Evolutionary conservation across 2,888 invertebrate genomes (phyloP).

Genomic region (Campopleginae sp.): DNA sequence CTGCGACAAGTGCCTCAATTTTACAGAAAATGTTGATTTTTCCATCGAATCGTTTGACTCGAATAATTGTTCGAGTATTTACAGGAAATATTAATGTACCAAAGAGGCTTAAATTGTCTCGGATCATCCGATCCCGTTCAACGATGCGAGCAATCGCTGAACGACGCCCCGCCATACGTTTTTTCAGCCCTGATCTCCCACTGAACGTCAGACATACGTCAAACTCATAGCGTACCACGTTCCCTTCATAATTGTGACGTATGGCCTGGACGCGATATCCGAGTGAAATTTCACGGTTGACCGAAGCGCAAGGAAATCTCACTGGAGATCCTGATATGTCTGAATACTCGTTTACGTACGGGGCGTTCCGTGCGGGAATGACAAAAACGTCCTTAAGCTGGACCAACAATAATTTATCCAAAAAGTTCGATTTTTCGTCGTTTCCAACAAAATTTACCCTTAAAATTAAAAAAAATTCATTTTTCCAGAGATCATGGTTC

Average conservation of each 20-base stretch:
- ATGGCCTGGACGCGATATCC: slow-evolving; percentile 70
- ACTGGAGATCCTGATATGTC: slow-evolving; percentile 24
- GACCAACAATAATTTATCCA: not conserved
- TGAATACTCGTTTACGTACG: slow-evolving; percentile 37
- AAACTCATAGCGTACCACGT: slow-evolving; percentile 61
- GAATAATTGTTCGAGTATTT: not conserved
- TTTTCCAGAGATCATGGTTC: too few species aligned
- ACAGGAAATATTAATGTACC: not conserved
- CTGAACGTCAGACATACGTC: slow-evolving; percentile 74
- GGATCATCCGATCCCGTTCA: slow-evolving; percentile 25
- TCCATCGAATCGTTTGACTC: not conserved
- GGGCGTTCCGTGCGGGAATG: not conserved
- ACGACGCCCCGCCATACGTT: slow-evolving; percentile 71
- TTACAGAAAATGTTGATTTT: not conserved
- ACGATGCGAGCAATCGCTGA: slow-evolving; percentile 75
- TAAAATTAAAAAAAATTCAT: not conserved
- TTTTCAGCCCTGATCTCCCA: slow-evolving; percentile 54
- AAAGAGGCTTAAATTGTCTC: slow-evolving; percentile 13
- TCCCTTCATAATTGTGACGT: slow-evolving; percentile 77
- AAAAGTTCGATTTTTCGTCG: not conserved
- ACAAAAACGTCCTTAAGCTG: not conserved
- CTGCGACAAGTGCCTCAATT: not conserved
- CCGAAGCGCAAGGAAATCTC: slow-evolving; percentile 67
- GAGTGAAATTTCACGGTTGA: slow-evolving; percentile 77
- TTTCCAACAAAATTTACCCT: not conserved